A percentile compares a stretch with the other conserved stretches of the same genome.
phyloP scores from a whole-genome alignment of 35 echinoderm and acorn worm genomes.

The Lytechinus variegatus region DNA sequence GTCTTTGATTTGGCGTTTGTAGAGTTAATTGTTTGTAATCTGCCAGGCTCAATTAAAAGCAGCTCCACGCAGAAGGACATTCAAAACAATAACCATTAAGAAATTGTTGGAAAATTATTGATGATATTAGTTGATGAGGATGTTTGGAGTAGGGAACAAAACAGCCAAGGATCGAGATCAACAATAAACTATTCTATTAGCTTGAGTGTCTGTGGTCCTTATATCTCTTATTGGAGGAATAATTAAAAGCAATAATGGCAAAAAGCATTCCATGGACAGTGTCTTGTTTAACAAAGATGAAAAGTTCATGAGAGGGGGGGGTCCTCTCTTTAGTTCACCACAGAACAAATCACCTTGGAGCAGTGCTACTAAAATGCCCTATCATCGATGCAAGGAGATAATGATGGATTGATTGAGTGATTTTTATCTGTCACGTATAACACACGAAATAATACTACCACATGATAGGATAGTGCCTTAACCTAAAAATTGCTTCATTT shows the following conservation, averaged over 20 bases:
- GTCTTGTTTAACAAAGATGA: background rate
- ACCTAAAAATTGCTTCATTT: too few relatives aligned
- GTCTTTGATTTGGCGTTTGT: slow-evolving; percentile 26
- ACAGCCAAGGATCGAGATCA: background rate
- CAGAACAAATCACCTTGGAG: background rate
- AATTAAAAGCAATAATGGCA: slow-evolving; percentile 4
- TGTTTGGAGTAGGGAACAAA: background rate
- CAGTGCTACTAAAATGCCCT: background rate
- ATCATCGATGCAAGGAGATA: background rate
- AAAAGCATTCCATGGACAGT: background rate
- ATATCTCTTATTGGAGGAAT: background rate
- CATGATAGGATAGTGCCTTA: too few relatives aligned
- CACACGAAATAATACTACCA: too few relatives aligned
- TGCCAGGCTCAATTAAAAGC: slow-evolving; percentile 30
- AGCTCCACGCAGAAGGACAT: background rate
- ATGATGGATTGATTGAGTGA: too few relatives aligned
- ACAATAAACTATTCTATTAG: background rate
- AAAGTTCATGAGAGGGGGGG: background rate
- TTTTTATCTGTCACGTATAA: too few relatives aligned
- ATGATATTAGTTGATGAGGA: background rate
- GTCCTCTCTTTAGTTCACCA: background rate
- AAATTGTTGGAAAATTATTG: background rate
- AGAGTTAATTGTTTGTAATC: slow-evolving; percentile 29
- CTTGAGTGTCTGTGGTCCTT: background rate
- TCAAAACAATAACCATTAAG: background rate